Percentiles rank a stretch among this genome's conserved stretches.
These are phyloP conservation scores for Pionites leucogaster DNA, from an alignment of 2,113 vertebrate species.

Conservation along the genomic window DNA sequence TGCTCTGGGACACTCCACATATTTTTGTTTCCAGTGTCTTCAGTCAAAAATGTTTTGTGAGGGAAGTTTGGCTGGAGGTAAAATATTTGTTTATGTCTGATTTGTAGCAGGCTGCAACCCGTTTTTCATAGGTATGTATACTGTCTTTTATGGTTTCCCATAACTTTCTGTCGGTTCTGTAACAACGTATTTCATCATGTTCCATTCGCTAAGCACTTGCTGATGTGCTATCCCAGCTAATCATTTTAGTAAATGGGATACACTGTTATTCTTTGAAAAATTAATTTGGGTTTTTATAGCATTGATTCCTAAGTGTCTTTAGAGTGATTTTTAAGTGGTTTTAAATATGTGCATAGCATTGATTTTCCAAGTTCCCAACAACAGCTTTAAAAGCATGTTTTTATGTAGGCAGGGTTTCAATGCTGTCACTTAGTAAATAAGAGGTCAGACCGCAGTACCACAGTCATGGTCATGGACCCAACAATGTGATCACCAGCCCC, in stretches of 20 bases:
- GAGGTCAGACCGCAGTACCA: not conserved
- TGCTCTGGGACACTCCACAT: not conserved
- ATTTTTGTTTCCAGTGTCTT: not conserved
- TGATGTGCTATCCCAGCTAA: not conserved
- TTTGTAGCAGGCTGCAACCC: not conserved
- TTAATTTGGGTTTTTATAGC: not conserved
- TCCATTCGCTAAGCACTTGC: not conserved
- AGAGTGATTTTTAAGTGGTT: not conserved
- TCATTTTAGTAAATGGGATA: not conserved
- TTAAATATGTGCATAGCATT: not conserved
- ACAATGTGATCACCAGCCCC: not conserved
- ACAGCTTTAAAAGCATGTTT: not conserved
- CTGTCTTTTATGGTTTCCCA: not conserved
- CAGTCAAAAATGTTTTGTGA: not conserved
- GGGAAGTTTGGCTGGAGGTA: not conserved
- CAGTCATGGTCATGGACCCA: not conserved
- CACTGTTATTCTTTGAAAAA: not conserved
- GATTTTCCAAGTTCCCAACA: not conserved
- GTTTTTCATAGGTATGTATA: not conserved
- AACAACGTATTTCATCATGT: not conserved
- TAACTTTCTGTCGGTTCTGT: not conserved
- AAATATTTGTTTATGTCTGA: not conserved
- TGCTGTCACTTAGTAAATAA: not conserved
- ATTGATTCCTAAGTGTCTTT: not conserved
- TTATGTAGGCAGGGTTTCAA: not conserved